These are phyloP conservation scores for Corydoras sp. DNA, from an alignment of 2,113 vertebrate genomes.

Conservation along the genomic window DNA sequence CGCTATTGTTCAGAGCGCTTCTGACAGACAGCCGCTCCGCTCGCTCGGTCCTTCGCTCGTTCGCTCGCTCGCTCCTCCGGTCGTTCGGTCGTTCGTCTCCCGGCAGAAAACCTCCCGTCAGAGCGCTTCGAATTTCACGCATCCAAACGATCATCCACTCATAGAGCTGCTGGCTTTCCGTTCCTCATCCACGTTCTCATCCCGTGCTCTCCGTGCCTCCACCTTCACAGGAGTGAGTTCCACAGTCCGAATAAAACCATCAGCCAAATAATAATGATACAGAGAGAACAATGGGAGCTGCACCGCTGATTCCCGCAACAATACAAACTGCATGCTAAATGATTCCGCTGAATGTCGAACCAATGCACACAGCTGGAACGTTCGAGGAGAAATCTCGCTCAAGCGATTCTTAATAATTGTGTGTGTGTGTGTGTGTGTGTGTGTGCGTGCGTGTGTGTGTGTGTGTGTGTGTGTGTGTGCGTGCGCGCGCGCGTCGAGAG, in stretches of 20 bases:
- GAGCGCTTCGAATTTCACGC: neutral
- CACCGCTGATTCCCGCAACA: too few species aligned
- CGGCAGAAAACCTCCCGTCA: neutral
- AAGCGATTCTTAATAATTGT: conserved; percentile 35
- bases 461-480: neutral
- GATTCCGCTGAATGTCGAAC: neutral
- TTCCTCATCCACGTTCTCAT: neutral
- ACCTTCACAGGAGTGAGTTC: conserved; percentile 1
- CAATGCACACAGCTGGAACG: conserved; percentile 10
- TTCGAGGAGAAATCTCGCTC: conserved; percentile 12
- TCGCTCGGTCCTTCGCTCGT: neutral
- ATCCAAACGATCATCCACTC: conserved; percentile 24
- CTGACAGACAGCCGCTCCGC: conserved; percentile 26
- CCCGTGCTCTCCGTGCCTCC: neutral
- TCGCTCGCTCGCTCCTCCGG: neutral
- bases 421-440: conserved; percentile 22
- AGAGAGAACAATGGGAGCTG: neutral
- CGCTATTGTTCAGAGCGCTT: conserved; percentile 53
- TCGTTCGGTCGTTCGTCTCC: neutral
- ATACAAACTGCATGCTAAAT: neutral
- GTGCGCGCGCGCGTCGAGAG: conserved; percentile 5
- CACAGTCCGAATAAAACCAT: conserved; percentile 9
- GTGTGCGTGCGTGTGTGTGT: neutral
- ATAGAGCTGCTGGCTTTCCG: neutral
- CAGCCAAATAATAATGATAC: conserved; percentile 1